Evolutionary conservation across 2,888 invertebrate species (phyloP).

Genomic region (Diaprepes abbreviatus): DNA sequence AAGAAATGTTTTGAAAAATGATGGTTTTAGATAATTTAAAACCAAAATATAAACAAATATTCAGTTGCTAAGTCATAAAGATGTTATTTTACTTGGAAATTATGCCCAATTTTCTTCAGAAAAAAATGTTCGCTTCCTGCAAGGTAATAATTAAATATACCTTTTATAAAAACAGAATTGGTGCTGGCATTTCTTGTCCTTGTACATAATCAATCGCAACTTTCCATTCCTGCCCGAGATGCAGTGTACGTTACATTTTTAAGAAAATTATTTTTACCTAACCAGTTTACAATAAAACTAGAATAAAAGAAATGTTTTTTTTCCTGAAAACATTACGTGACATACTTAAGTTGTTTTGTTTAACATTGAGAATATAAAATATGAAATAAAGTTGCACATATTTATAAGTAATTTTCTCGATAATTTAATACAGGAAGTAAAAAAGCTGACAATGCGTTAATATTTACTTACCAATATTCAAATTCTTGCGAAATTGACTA

Average conservation of each 20-base stretch:
- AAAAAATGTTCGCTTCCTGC: neutral
- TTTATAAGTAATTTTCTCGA: neutral
- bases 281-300: neutral
- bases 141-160: neutral
- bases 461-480: slow-evolving; percentile 61
- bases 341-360: neutral
- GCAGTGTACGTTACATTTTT: slow-evolving; percentile 1
- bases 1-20: no score
- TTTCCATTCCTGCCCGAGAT: slow-evolving; percentile 32
- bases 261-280: neutral
- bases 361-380: neutral
- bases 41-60: no score
- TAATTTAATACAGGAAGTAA: neutral
- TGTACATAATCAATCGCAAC: slow-evolving; percentile 36
- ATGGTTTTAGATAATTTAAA: no score
- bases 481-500: slow-evolving; percentile 63
- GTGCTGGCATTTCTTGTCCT: slow-evolving; percentile 40
- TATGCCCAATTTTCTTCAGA: no score
- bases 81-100: no score
- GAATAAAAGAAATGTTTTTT: neutral
- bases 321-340: neutral
- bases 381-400: neutral
- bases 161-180: neutral
- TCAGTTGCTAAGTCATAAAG: no score
- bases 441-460: slow-evolving; percentile 8